Base-by-base conservation (phyloP, 2,888 invertebrate species). In the Stenichneumon culpator region DNA sequence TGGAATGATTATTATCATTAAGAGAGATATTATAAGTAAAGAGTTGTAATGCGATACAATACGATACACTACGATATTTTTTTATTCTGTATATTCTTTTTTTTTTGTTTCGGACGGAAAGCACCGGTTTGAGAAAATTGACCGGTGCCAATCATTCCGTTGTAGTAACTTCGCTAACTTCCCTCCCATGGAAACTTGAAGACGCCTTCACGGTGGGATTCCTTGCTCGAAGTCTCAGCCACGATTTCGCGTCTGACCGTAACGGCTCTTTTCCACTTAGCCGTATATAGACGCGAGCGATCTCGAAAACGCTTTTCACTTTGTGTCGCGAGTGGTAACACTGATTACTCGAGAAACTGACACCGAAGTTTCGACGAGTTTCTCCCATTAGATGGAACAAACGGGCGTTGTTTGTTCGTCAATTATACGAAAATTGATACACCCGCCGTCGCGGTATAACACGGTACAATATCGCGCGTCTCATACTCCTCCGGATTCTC, bases 341-440 rank as follows among this genome's bases (percentile, higher is more conserved):
- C 22, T 36, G 25, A 65, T 72, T 47, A n/a, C 50, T 22, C 39
- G 52, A 65, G 50, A 72, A 72, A 39, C 52, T 63, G 14, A 47
- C 47, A 7, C 25, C 25, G 22, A 14, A 39, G 36, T 69, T 60
- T 32, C 65, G 57, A 22, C 63, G 68, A 22, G 63, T 67, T 67
- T 65, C 36, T 78, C 47, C 44, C 60, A 78, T 73, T 78, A 73
- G 78, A 60, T 68, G 63, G 47, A 25, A 69, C 28, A 72, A 78
- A 57, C 54, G 68, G 52, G 52, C 11, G 67, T 22, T 68, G 78
- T 68, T 22, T 82, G 72, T 65, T 28, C 57, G 78, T 82, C 78
- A 78, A 82, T 82, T 82, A 78, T 73, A 73, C 72, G 78, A 74
- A 78, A 83, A 79, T 78, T 60, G 72, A 69, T 73, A 65, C 65